Evolutionary conservation across 1,140 invertebrate genomes (phyloP), one percentile per base, ranked within the genome.

Genomic region (Diprion similis): DNA sequence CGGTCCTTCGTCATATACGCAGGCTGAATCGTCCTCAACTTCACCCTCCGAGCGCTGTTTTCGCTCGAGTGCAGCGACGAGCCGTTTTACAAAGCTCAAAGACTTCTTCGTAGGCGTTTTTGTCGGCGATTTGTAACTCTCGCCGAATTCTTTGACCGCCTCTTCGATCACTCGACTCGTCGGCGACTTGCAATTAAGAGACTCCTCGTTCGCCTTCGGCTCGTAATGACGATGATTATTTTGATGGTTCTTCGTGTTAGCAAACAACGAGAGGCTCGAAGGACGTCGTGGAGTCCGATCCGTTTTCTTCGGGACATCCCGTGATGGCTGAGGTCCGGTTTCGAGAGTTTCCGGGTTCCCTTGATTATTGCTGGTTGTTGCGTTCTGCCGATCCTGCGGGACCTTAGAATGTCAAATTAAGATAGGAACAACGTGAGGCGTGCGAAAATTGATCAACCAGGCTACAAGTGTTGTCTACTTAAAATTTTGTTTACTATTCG

Each of bases 31-130:
- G 73, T 51, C n/a, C n/a, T n/a, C 59, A 10, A 3, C 10, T 67
- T 77, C 77, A 66, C 75, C n/a, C 4, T 59, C 6, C n/a, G 6
- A 37, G 24, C 51, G 6, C 11, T 59, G 80, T 13, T 76, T 82
- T 46, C 76, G 69, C 18, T 84, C 83, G 67, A 81, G 80, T 3
- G 79, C 78, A 4, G 80, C 78, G 1, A 84, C 78, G 4, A 84
- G 77, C 47, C 75, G 81, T 72, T 80, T 82, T 0, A 84, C 83
- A n/a, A 82, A 83, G n/a, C 73, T 78, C 18, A 0, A 8, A 47
- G 15, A 6, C 13, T 3, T 8, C 18, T 1, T 68, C 17, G 6
- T 11, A 24, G 1, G 37, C 67, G n/a, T 6, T 67, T 74, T 76
- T 46, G 71, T 71, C 8, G 74, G 75, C 4, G 79, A 80, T 17